Conservation (phyloP, 1,140 invertebrate genomes). For the Meloidogyne floridensis region DNA sequence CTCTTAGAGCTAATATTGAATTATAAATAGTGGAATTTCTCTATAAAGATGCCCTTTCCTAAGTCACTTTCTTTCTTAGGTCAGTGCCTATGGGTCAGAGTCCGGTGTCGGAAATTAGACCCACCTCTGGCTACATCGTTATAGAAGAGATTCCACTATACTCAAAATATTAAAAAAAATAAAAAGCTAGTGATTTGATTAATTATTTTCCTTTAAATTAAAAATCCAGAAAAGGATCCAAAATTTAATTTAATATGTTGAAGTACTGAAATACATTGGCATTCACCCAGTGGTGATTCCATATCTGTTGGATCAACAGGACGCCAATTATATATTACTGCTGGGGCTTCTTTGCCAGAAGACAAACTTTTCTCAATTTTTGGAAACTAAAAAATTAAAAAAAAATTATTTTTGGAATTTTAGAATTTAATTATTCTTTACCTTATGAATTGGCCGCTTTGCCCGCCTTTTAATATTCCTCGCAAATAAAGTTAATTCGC, state of each 20-base stretch:
- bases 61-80: too few relatives aligned
- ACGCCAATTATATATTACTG: conserved; percentile 48
- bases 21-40: too few relatives aligned
- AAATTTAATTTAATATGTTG: conserved; percentile 42
- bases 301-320: conserved; percentile 35
- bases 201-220: conserved; percentile 28
- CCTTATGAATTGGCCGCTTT: neutral
- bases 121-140: too few relatives aligned
- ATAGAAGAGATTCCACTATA: too few relatives aligned
- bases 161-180: too few relatives aligned
- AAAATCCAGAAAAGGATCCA: conserved; percentile 49
- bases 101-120: too few relatives aligned
- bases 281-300: conserved; percentile 38
- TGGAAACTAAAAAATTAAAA: conserved; percentile 7
- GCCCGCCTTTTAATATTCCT: neutral
- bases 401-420: neutral
- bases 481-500: neutral
- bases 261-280: conserved; percentile 47
- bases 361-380: neutral
- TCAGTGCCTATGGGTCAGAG: too few relatives aligned
- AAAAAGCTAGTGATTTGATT: too few relatives aligned
- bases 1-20: too few relatives aligned
- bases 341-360: neutral
- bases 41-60: too few relatives aligned
- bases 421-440: neutral